Conservation (phyloP, 2,113 vertebrate genomes). For the Pomatorhinus ruficollis region DNA sequence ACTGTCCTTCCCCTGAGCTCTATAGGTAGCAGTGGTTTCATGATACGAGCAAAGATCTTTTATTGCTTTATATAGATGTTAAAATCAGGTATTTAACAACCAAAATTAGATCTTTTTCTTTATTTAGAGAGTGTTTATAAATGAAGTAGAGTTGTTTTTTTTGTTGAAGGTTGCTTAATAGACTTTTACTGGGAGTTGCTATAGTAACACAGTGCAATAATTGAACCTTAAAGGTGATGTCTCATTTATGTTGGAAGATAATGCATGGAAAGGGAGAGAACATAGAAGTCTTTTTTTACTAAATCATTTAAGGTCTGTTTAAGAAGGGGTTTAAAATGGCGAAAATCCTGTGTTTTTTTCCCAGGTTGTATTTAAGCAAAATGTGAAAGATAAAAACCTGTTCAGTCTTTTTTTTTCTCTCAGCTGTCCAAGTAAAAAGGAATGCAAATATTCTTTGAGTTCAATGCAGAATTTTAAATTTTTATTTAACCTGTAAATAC, state of each 20-base stretch:
- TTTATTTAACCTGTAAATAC: neutral
- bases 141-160: neutral
- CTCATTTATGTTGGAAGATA: neutral
- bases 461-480: neutral
- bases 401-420: neutral
- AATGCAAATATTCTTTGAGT: neutral
- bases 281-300: neutral
- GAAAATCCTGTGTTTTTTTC: neutral
- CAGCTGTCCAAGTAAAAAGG: neutral
- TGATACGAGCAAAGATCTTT: neutral
- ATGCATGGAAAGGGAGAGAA: neutral
- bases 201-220: conserved; percentile 15
- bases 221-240: neutral
- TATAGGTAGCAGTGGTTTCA: neutral
- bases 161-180: neutral
- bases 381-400: neutral
- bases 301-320: neutral
- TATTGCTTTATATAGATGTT: neutral
- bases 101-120: neutral
- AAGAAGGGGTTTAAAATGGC: neutral
- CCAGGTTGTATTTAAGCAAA: neutral
- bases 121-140: conserved; percentile 1
- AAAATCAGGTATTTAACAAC: neutral
- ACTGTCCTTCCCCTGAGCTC: neutral
- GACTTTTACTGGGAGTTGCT: neutral